phyloP scores from a whole-genome alignment of 1,140 invertebrate genomes.

The Trachymyrmex cornetzi region DNA sequence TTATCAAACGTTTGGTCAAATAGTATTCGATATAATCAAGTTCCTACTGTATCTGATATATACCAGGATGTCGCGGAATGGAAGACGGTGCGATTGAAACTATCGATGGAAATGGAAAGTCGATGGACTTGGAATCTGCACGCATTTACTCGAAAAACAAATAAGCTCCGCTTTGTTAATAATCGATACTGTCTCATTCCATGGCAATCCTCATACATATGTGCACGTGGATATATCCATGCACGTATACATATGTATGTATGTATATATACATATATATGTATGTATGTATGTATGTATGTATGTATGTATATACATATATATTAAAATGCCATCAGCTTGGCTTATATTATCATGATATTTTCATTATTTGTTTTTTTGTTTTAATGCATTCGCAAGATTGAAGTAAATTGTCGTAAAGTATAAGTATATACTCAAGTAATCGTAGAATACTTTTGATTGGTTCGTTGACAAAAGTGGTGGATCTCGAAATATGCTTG shows the following conservation, averaged over 20 bases:
- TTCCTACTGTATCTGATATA: constrained; percentile 58
- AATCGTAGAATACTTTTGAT: constrained; percentile 83
- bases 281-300: constrained; percentile 40
- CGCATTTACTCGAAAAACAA: not conserved
- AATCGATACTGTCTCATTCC: constrained; percentile 11
- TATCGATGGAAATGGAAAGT: not conserved
- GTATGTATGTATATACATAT: constrained; percentile 69
- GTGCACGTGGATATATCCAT: constrained; percentile 46
- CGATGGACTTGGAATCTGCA: too few species aligned
- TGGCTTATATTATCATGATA: constrained; percentile 84
- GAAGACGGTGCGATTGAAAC: not conserved
- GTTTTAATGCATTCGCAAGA: constrained; percentile 86
- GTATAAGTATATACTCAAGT: constrained; percentile 86
- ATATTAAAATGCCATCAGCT: constrained; percentile 82
- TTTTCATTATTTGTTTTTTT: constrained; percentile 84
- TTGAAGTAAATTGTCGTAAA: constrained; percentile 86
- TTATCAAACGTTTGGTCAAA: not conserved
- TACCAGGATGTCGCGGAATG: constrained; percentile 37
- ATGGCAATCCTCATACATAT: constrained; percentile 40
- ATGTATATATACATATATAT: constrained; percentile 47
- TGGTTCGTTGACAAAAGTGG: constrained; percentile 82
- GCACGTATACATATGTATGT: constrained; percentile 30
- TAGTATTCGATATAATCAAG: not conserved
- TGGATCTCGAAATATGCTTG: constrained; percentile 85
- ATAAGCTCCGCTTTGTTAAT: not conserved